A percentile compares a stretch with the other conserved stretches of the same genome.
These are phyloP conservation scores for Drosophila prostipennis DNA, from an alignment of 2,888 invertebrate species.

Conservation along the genomic window DNA sequence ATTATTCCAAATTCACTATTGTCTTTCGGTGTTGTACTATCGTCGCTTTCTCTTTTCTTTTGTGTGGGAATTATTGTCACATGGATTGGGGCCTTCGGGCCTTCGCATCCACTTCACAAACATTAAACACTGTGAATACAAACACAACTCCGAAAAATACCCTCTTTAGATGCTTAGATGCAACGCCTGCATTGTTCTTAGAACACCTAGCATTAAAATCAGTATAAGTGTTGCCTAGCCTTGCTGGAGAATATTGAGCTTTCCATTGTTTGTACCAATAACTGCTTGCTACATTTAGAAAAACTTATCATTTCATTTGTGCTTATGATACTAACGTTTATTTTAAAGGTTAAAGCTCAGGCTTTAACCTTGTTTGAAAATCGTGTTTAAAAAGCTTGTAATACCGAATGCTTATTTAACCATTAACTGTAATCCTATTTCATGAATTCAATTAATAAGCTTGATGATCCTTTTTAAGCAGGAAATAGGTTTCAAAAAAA, in stretches of 20 bases:
- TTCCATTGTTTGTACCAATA: conserved; percentile 33
- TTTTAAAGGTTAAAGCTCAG: conserved; percentile 6
- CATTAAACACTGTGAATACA: conserved; percentile 25
- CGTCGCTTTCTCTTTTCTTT: conserved; percentile 29
- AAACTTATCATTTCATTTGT: conserved; percentile 45
- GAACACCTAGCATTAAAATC: conserved; percentile 28
- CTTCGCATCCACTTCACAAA: neutral
- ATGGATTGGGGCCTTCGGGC: conserved; percentile 7
- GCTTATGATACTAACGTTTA: conserved; percentile 36
- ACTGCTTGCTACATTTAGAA: conserved; percentile 59
- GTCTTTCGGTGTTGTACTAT: conserved; percentile 36
- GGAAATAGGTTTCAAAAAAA: neutral
- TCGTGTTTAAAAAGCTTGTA: conserved; percentile 50
- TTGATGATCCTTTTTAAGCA: conserved; percentile 60
- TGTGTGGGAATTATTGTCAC: conserved; percentile 18
- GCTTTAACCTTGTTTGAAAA: conserved; percentile 23
- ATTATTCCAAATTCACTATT: conserved; percentile 15
- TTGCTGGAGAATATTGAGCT: conserved; percentile 12
- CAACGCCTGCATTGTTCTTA: conserved; percentile 48
- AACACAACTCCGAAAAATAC: conserved; percentile 11
- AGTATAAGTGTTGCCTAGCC: conserved; percentile 34
- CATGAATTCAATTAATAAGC: conserved; percentile 15
- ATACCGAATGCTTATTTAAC: conserved; percentile 68
- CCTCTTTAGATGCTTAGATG: conserved; percentile 37
- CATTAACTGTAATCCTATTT: conserved; percentile 35